Evolutionary conservation across 2,797 vertebrate genomes (phyloP).

Genomic region (Pseudochaenichthys georgianus): DNA sequence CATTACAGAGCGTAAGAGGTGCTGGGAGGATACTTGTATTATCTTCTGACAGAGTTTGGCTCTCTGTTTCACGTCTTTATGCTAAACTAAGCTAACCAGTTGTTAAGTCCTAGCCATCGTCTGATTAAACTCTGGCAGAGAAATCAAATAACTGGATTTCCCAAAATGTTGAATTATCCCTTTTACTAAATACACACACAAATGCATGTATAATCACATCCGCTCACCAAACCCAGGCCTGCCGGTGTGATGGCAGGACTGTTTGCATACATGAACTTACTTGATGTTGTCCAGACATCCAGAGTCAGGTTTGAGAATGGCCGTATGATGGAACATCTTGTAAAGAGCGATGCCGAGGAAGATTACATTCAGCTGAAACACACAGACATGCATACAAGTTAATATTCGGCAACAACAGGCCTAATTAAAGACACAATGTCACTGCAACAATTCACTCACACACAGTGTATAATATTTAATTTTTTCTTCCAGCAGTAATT

Average conservation of each 20-base stretch:
- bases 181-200: constrained; percentile 14
- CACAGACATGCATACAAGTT: constrained; percentile 53
- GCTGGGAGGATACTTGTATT: constrained; percentile 1
- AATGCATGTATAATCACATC: constrained; percentile 8
- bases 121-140: neutral
- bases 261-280: constrained; percentile 85
- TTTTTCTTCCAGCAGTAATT: constrained; percentile 65
- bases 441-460: constrained; percentile 57
- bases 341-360: constrained; percentile 99
- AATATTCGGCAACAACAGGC: constrained; percentile 52
- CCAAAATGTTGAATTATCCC: constrained; percentile 20
- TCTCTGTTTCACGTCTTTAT: neutral
- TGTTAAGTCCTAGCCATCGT: neutral
- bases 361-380: constrained; percentile 97
- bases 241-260: constrained; percentile 6
- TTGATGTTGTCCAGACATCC: constrained; percentile 99
- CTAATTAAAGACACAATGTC: constrained; percentile 72
- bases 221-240: neutral
- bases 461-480: constrained; percentile 59
- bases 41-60: neutral
- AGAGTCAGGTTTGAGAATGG: constrained; percentile 98
- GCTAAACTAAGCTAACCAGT: constrained; percentile 19
- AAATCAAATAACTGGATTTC: neutral
- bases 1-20: neutral
- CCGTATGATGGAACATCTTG: constrained; percentile 99